These are phyloP conservation scores for Laticauda laticaudata DNA, from an alignment of 2,113 vertebrate species.

Conservation along the genomic window DNA sequence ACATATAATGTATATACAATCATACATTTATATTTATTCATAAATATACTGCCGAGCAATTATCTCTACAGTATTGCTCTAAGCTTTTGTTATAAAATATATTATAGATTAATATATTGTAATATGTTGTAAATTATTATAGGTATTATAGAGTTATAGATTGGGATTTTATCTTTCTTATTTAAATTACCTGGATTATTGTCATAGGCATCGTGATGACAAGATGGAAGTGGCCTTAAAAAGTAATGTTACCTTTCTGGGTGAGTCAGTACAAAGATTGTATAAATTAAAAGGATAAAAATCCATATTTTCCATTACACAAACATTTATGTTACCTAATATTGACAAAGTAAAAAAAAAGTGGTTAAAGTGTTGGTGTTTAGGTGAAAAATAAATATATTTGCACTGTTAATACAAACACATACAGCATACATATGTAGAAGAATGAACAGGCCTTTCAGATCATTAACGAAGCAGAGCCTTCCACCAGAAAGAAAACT, in stretches of 20 bases:
- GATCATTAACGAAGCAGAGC: not conserved
- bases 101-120: not conserved
- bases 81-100: not conserved
- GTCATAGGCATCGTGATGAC: not conserved
- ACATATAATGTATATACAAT: too few relatives aligned
- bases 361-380: not conserved
- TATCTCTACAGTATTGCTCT: not conserved
- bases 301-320: not conserved
- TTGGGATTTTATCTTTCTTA: not conserved
- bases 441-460: not conserved
- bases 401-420: not conserved
- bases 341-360: slow-evolving; percentile 7
- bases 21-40: not conserved
- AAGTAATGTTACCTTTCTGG: slow-evolving; percentile 29
- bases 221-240: slow-evolving; percentile 27
- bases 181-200: not conserved
- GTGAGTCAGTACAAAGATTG: not conserved
- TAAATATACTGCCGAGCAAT: not conserved
- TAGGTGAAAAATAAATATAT: slow-evolving; percentile 15
- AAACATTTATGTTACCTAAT: not conserved
- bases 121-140: too few relatives aligned
- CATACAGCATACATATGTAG: rapidly evolving
- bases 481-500: not conserved
- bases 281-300: slow-evolving; percentile 23
- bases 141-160: not conserved